These are phyloP conservation scores for Habroteleia sp. DNA, from an alignment of 2,888 invertebrate genomes.

Conservation along the genomic window DNA sequence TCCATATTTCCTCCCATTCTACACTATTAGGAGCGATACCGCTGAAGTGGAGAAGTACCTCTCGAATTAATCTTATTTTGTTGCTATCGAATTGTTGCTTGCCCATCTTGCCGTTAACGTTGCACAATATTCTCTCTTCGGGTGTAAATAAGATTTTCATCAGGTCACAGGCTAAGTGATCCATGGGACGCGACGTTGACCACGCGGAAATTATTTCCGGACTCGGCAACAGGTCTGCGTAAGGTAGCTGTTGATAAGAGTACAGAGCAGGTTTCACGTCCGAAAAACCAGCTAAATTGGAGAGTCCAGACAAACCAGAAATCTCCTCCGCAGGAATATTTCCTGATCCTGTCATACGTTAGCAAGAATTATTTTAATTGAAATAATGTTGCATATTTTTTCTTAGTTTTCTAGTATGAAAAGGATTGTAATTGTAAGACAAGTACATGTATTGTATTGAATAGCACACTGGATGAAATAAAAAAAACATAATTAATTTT, in stretches of 20 bases:
- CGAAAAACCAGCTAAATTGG: constrained; percentile 74
- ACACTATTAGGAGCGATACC: constrained; percentile 77
- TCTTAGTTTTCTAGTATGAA: no score
- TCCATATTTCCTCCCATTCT: constrained; percentile 81
- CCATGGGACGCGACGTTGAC: constrained; percentile 80
- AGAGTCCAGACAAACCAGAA: constrained; percentile 75
- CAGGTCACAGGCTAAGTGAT: constrained; percentile 81
- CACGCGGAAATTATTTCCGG: constrained; percentile 80
- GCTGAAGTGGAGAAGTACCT: constrained; percentile 80
- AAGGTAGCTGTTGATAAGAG: constrained; percentile 80
- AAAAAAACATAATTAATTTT: no score
- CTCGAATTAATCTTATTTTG: constrained; percentile 80
- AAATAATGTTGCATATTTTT: no score
- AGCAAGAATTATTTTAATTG: constrained; percentile 64
- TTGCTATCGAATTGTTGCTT: constrained; percentile 81
- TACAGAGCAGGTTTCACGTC: constrained; percentile 77
- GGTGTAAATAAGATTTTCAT: constrained; percentile 81
- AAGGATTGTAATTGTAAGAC: no score
- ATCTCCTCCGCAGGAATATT: constrained; percentile 77
- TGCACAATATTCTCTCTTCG: constrained; percentile 81
- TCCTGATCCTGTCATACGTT: constrained; percentile 73
- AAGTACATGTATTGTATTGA: no score
- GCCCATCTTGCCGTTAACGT: constrained; percentile 82
- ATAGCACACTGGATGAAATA: no score
- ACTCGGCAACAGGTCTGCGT: constrained; percentile 80